Evolutionary conservation across 2,797 vertebrate genomes (phyloP).

Genomic region (Enteromius argenteus): DNA sequence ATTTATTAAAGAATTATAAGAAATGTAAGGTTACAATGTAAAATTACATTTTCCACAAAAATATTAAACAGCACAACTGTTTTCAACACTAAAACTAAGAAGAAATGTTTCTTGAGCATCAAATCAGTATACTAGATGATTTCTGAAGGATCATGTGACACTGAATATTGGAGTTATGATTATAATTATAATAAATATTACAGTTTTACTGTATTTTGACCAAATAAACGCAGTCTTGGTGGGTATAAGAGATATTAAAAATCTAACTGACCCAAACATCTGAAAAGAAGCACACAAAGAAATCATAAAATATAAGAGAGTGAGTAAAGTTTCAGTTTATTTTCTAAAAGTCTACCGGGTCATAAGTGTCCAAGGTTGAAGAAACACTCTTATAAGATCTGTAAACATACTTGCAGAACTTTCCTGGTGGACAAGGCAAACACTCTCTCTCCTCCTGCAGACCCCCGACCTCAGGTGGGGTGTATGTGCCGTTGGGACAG

Average conservation of each 20-base stretch:
- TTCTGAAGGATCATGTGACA: background rate
- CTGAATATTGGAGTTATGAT: background rate
- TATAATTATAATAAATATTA: background rate
- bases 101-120: background rate
- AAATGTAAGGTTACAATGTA: background rate
- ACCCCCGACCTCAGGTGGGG: conserved; percentile 74
- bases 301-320: background rate
- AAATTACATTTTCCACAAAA: background rate
- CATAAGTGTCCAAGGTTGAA: background rate
- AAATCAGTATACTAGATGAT: background rate
- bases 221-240: background rate
- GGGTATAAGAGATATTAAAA: background rate
- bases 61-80: background rate
- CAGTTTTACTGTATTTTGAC: background rate
- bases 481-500: conserved; percentile 90
- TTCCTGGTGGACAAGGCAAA: conserved; percentile 86
- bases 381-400: background rate
- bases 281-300: background rate
- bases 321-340: background rate
- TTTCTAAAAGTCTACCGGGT: background rate
- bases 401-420: conserved; percentile 87
- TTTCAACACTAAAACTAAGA: background rate
- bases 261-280: background rate
- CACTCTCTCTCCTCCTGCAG: conserved; percentile 85
- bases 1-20: background rate